A percentile compares a stretch with the other conserved stretches of the same genome.
Conservation (phyloP, 2,113 vertebrate species). For the Dendrocopos noguchii region DNA sequence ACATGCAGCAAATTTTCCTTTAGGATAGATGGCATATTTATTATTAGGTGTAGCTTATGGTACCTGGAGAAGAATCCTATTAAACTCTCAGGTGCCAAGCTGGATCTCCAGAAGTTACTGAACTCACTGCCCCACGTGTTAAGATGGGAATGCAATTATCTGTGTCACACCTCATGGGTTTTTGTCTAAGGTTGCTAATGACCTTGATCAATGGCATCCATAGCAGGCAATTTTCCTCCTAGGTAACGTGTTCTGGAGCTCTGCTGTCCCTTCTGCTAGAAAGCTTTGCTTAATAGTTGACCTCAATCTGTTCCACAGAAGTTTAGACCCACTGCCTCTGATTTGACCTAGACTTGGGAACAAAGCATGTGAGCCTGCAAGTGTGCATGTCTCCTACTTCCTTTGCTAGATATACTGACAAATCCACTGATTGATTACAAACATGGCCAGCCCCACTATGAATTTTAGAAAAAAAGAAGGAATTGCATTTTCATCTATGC, state of each 20-base stretch:
- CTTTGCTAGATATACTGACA: neutral
- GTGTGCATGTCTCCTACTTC: neutral
- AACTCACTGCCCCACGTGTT: neutral
- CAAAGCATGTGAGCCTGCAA: neutral
- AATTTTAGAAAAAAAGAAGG: neutral
- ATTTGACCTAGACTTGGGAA: neutral
- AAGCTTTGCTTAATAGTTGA: neutral
- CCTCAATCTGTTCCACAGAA: neutral
- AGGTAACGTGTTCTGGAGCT: neutral
- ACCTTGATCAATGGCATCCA: neutral
- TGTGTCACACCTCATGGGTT: neutral
- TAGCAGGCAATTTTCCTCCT: neutral
- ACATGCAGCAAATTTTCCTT: neutral
- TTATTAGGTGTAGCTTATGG: neutral
- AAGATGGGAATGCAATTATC: neutral
- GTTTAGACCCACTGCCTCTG: neutral
- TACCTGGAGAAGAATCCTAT: neutral
- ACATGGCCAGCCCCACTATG: fast-evolving
- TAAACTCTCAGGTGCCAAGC: neutral
- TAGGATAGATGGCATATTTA: neutral
- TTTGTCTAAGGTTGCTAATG: neutral
- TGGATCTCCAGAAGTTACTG: neutral
- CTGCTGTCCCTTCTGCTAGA: neutral
- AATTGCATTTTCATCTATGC: neutral
- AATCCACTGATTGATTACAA: neutral